Base-by-base conservation (phyloP, 2,888 invertebrate genomes). In the Sminthurinus aureus region DNA sequence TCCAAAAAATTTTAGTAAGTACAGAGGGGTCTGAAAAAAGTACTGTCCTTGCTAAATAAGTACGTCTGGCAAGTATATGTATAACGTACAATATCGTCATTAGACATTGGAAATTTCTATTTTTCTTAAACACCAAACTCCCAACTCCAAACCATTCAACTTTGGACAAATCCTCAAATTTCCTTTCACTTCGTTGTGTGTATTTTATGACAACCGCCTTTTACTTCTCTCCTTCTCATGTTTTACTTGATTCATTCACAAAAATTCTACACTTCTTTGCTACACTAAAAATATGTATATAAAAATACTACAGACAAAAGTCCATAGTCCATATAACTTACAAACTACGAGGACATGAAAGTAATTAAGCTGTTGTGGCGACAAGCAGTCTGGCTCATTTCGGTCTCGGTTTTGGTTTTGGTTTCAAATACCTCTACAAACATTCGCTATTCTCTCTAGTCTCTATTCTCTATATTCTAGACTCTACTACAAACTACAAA, bases 341-440 rank as follows among this genome's bases (percentile, higher is more conserved):
- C 38, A 38, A 38, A 38, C 38, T 38, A 38, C 6, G 58, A 58
- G 58, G 15, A 26, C 26, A 15, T 3, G 22, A 20, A 52, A 52
- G 77, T 77, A 82, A 82, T 82, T 82, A 82, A 76, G 58, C 66
- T 75, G 38, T 38, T 1, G 38, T 38, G 87, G 86, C 87, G 87
- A 87, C 87, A 86, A 85, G 86, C 87, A 84, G 87, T 87, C 87
- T 87, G 85, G 83, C 22, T 38, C 38, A n/a, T 22, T 51, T 24
- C 22, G 20, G 67, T 18, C 20, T 67, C 8, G 22, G n/a, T 67
- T 67, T 67, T 2, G 67, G 64, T 64, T 15, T 64, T 2, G 67
- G 67, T n/a, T 20, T 20, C 67, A n/a, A n/a, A 18, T 20, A 67
- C 64, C 9, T 64, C 2, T 18, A 15, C 64, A 20, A 67, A 67